Evolutionary conservation across 2,797 vertebrate genomes (phyloP), one percentile per base, ranked within the genome.

Genomic region (Melanogrammus aeglefinus): DNA sequence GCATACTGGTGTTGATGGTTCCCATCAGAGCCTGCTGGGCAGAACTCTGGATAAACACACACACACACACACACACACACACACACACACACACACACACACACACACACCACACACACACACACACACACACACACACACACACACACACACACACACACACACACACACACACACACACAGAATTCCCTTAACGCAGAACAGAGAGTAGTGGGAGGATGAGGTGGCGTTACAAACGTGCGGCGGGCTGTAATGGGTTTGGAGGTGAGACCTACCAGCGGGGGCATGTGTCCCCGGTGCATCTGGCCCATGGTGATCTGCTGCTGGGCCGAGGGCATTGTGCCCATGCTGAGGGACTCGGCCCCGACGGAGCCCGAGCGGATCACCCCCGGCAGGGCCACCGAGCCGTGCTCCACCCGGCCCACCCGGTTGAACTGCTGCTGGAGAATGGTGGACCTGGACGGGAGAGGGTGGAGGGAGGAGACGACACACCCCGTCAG

Each of bases 11-110:
- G 91, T 98, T 99, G 88, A 99, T 99, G 87, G 98, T 99, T 31
- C 98, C 98, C 97, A 99, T 97, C 57, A 99, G 91, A 78, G 97
- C 98, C 91, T 99, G 98, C 92, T 99, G 98, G 12, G 98, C 98
- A 5, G 97, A 97, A 72, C 97, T 99, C 98, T 99, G 90, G 29
- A 39, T 3, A 75, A 57, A 70, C 47, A 78, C 14, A 31, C 27
- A 72, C 31, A 31, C 31, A 70, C n/a, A 29, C 27, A 10, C 31
- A 31, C 31, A 31, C 31, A 31, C 31, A 31, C 31, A 31, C 31
- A 31, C 31, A 31, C 31, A 31, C 31, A 31, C 31, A 31, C 31
- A 31, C 31, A 31, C 31, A 31, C 31, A 31, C 31, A 31, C 31
- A 31, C 31, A 31, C 31, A 31, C 31, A 31, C 31, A 31, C 31